phyloP scores from a whole-genome alignment of 2,888 invertebrate genomes.

The Synanthedon tipuliformis region DNA sequence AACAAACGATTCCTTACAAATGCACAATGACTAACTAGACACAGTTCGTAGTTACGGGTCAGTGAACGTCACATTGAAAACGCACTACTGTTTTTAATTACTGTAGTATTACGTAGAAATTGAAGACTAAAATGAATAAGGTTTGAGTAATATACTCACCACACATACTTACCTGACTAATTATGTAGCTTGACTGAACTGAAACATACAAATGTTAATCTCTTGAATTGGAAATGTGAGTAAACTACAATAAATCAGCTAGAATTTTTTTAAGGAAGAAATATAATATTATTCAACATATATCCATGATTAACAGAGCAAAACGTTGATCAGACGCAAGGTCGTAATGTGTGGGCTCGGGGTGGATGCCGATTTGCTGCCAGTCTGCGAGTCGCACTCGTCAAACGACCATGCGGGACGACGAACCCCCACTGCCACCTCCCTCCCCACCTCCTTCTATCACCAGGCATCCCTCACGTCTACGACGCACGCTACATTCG shows the following conservation, averaged over 20 bases:
- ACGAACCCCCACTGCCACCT: slow-evolving; percentile 32
- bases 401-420: slow-evolving; percentile 44
- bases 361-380: slow-evolving; percentile 12
- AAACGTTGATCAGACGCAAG: slow-evolving; percentile 1
- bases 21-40: slow-evolving; percentile 18
- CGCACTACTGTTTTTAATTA: too few species aligned
- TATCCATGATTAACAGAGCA: slow-evolving; percentile 34
- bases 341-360: slow-evolving; percentile 1
- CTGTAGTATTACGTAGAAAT: too few species aligned
- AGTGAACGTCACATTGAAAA: not conserved
- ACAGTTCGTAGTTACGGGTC: slow-evolving; percentile 1
- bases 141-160: too few species aligned
- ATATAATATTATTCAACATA: slow-evolving; percentile 1
- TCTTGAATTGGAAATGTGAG: too few species aligned
- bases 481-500: slow-evolving; percentile 60
- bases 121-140: too few species aligned
- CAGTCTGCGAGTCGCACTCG: slow-evolving; percentile 40
- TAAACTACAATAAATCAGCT: too few species aligned
- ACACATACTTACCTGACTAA: too few species aligned
- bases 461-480: slow-evolving; percentile 42
- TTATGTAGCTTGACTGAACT: too few species aligned
- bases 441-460: slow-evolving; percentile 25
- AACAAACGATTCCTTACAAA: slow-evolving; percentile 35
- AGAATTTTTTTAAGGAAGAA: too few species aligned
- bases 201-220: too few species aligned